Percentiles rank a stretch among this genome's conserved stretches.
phyloP scores from a whole-genome alignment of 2,113 vertebrate genomes.

The Epinephelus fuscoguttatus region DNA sequence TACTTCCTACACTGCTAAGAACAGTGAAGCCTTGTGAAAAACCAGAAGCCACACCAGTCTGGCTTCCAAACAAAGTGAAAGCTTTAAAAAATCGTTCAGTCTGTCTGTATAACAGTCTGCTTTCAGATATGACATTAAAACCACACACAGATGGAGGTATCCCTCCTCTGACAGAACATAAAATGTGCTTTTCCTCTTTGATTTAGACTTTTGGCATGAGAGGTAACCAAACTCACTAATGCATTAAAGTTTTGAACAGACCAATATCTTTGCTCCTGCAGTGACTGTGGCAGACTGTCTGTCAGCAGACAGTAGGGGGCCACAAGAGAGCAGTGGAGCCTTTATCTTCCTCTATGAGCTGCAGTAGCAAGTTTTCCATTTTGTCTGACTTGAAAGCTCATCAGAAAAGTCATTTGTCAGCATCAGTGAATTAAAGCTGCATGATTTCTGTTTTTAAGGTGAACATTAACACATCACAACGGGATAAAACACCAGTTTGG shows the following conservation, averaged over 20 bases:
- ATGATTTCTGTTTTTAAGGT: constrained; percentile 2
- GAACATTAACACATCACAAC: not conserved
- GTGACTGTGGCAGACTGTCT: not conserved
- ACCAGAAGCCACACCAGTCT: not conserved
- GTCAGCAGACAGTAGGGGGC: constrained; percentile 15
- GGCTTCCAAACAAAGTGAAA: not conserved
- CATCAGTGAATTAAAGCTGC: not conserved
- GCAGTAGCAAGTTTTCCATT: constrained; percentile 15
- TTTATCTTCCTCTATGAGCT: not conserved
- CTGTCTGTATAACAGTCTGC: not conserved
- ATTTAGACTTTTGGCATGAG: constrained; percentile 1
- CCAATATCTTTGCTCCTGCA: constrained; percentile 12
- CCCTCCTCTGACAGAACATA: not conserved
- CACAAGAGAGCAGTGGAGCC: constrained; percentile 42
- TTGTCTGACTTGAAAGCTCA: not conserved
- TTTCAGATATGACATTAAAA: not conserved
- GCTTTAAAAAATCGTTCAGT: not conserved
- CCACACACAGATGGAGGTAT: not conserved
- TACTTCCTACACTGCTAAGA: not conserved
- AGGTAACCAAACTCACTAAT: constrained; percentile 9
- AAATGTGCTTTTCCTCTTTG: constrained; percentile 9
- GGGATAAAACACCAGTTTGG: not conserved
- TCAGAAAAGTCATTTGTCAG: constrained; percentile 13
- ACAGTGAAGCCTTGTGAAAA: not conserved
- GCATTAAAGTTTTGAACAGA: constrained; percentile 9